phyloP scores from a whole-genome alignment of 2,113 vertebrate species.

The Sander vitreus region DNA sequence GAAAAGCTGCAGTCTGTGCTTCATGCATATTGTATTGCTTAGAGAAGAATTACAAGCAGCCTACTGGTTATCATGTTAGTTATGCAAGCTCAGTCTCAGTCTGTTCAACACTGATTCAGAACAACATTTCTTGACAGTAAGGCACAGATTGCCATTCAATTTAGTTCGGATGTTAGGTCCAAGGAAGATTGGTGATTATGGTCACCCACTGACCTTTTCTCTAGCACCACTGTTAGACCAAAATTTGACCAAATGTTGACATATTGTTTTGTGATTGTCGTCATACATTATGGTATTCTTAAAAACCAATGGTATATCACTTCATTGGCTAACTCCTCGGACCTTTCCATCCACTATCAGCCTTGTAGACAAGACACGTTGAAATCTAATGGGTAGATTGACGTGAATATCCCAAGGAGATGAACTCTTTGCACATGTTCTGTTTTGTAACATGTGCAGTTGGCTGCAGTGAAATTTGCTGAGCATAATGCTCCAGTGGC shows the following conservation, averaged over 20 bases:
- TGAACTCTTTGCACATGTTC: neutral
- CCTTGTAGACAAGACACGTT: too few relatives aligned
- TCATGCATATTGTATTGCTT: slow-evolving; percentile 75
- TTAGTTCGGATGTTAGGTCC: neutral
- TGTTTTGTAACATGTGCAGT: neutral
- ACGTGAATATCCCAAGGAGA: neutral
- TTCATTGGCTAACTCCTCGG: neutral
- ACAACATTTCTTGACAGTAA: neutral
- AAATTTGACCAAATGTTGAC: neutral
- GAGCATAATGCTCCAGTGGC: too few relatives aligned
- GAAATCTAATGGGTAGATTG: neutral
- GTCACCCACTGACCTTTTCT: neutral
- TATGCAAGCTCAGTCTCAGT: slow-evolving; percentile 34
- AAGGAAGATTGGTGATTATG: neutral
- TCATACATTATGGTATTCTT: neutral
- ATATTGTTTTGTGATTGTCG: neutral
- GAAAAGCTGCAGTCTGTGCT: slow-evolving; percentile 58
- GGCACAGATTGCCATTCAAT: neutral
- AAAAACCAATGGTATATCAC: neutral
- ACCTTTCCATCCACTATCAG: neutral
- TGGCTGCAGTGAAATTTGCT: neutral
- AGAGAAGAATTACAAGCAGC: slow-evolving; percentile 58
- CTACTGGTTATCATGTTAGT: slow-evolving; percentile 55
- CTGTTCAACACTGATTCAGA: slow-evolving; percentile 6
- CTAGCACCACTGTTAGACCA: too few relatives aligned